A percentile compares a stretch with the other conserved stretches of the same genome.
phyloP scores from a whole-genome alignment of 2,113 vertebrate genomes.

The Bothrops jararaca region DNA sequence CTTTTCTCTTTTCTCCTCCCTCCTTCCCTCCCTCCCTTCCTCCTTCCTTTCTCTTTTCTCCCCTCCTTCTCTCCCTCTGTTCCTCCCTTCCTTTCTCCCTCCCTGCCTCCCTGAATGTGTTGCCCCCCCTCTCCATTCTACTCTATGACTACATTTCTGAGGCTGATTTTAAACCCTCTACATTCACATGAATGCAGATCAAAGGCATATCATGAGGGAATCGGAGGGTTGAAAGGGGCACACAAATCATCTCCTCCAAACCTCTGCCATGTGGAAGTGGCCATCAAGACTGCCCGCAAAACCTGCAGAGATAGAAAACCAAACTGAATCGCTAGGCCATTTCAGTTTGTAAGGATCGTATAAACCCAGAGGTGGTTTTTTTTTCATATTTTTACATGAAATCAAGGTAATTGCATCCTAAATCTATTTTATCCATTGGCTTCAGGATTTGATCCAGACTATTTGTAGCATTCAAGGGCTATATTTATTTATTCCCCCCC shows the following conservation, averaged over 20 bases:
- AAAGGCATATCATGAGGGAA: neutral
- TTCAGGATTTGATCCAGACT: neutral
- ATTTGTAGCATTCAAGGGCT: neutral
- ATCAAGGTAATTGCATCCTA: neutral
- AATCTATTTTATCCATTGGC: neutral
- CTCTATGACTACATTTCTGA: neutral
- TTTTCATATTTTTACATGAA: neutral
- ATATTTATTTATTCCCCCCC: no score
- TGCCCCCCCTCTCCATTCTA: neutral
- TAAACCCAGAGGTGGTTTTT: neutral
- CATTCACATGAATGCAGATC: neutral
- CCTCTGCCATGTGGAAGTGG: neutral
- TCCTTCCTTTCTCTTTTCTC: neutral
- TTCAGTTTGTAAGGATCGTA: neutral
- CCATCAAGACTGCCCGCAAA: neutral
- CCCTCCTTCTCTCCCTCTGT: neutral
- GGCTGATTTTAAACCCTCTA: neutral
- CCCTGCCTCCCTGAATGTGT: neutral
- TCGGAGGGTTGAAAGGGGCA: neutral
- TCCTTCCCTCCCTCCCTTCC: no score
- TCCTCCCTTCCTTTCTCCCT: fast-evolving
- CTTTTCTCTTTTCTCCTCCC: neutral
- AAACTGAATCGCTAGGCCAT: neutral
- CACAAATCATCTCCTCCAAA: neutral
- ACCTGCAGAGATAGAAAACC: neutral